A percentile compares a stretch with the other conserved stretches of the same genome.
These are phyloP conservation scores for Lytechinus variegatus DNA, from an alignment of 35 echinoderm and acorn worm genomes.

Conservation along the genomic window DNA sequence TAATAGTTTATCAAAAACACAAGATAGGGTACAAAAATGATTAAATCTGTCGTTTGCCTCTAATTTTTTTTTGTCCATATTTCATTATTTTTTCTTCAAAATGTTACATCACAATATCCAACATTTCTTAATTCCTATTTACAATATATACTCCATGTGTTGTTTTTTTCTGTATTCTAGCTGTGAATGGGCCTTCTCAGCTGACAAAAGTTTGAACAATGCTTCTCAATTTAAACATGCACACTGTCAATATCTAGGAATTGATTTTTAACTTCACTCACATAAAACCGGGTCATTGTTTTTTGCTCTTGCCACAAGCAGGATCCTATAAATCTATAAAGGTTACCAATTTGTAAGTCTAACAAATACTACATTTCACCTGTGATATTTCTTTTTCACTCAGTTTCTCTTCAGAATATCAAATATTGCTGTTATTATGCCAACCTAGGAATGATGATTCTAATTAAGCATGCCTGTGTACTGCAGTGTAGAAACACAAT, in stretches of 20 bases:
- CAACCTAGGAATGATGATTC: neutral
- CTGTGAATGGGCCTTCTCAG: neutral
- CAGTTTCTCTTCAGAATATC: neutral
- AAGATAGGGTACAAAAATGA: constrained; percentile 4
- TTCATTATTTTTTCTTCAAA: neutral
- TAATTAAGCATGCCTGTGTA: neutral
- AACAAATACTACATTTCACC: neutral
- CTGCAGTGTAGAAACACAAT: neutral
- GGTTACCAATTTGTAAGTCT: neutral
- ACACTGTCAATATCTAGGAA: neutral
- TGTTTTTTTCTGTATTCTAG: neutral
- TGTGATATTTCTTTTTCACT: neutral
- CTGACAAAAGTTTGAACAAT: neutral
- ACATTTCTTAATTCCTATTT: neutral
- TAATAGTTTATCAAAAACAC: neutral
- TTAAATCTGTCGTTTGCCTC: neutral
- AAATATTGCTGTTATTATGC: neutral
- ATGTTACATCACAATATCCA: constrained; percentile 13
- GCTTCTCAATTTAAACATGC: neutral
- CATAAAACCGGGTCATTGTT: neutral
- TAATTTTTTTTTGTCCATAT: constrained; percentile 1
- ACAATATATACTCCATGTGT: constrained; percentile 4
- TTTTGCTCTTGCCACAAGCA: neutral
- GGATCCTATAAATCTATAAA: neutral
- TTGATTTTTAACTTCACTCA: neutral